phyloP scores from a whole-genome alignment of 2,888 invertebrate genomes.

The Thymelicus lineola region DNA sequence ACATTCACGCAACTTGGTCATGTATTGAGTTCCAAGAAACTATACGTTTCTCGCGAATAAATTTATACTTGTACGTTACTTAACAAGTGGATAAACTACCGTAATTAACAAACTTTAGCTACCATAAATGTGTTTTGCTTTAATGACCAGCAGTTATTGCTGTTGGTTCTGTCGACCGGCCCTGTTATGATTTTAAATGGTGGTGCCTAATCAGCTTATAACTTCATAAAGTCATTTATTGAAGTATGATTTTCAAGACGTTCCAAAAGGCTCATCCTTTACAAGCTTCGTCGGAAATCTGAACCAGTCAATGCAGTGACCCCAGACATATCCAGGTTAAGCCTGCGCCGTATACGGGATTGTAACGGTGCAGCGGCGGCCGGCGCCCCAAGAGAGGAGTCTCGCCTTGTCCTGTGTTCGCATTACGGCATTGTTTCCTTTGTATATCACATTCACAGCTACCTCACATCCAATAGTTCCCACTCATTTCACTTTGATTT shows the following conservation, averaged over 20 bases:
- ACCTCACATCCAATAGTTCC: background rate
- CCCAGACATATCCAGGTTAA: slow-evolving; percentile 27
- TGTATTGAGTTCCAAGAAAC: slow-evolving; percentile 13
- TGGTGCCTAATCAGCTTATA: too few species aligned
- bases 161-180: background rate
- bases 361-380: slow-evolving; percentile 16
- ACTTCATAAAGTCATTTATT: too few species aligned
- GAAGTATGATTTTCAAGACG: too few species aligned
- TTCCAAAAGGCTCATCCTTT: too few species aligned
- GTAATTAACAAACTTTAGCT: background rate
- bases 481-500: background rate
- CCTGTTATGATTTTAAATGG: too few species aligned
- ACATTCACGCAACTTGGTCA: slow-evolving; percentile 9
- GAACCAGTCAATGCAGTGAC: slow-evolving; percentile 24
- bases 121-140: background rate
- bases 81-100: background rate
- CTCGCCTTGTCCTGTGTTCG: slow-evolving; percentile 19
- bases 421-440: slow-evolving; percentile 16
- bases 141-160: background rate
- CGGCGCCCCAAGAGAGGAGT: slow-evolving; percentile 22
- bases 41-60: background rate
- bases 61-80: background rate
- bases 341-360: slow-evolving; percentile 27
- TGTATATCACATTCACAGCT: background rate
- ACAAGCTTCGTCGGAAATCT: background rate